Conservation (phyloP, 1,140 invertebrate species). For the Dendrolimus punctatus region DNA sequence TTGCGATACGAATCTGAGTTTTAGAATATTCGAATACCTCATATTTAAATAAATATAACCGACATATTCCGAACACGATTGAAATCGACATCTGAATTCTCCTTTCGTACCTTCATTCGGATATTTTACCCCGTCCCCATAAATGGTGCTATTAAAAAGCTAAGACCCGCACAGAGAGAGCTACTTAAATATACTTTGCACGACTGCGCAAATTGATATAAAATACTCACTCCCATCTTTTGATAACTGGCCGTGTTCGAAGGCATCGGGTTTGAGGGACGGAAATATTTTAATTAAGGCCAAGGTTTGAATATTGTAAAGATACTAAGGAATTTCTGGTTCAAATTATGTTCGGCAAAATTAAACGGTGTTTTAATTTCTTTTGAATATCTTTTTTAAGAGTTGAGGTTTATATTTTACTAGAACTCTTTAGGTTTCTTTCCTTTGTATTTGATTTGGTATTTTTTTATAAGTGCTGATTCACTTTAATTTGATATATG, state of each 20-base stretch:
- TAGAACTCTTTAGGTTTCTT: too few relatives aligned
- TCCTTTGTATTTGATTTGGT: too few relatives aligned
- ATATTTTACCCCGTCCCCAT: conserved; percentile 41
- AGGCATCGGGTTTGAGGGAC: conserved; percentile 2
- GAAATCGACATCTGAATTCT: conserved; percentile 32
- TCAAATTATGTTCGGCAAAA: not conserved
- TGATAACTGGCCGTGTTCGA: conserved; percentile 26
- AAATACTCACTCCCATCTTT: conserved; percentile 46
- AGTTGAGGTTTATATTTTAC: too few relatives aligned
- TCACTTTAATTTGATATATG: too few relatives aligned
- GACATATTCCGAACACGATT: conserved; percentile 38
- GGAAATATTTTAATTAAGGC: conserved; percentile 10
- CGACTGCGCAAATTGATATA: conserved; percentile 65
- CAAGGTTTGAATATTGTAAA: conserved; percentile 2
- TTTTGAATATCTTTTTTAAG: too few relatives aligned
- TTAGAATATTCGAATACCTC: not conserved
- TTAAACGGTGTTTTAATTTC: too few relatives aligned
- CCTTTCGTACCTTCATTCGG: conserved; percentile 40
- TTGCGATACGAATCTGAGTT: too few relatives aligned
- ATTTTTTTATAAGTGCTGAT: too few relatives aligned
- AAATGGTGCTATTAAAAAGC: conserved; percentile 60
- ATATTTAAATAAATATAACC: conserved; percentile 11
- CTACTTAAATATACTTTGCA: conserved; percentile 64
- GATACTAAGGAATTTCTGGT: not conserved
- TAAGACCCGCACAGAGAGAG: conserved; percentile 40